A percentile compares a stretch with the other conserved stretches of the same genome.
Conservation (phyloP, 2,888 invertebrate species). For the Arctia plantaginis region DNA sequence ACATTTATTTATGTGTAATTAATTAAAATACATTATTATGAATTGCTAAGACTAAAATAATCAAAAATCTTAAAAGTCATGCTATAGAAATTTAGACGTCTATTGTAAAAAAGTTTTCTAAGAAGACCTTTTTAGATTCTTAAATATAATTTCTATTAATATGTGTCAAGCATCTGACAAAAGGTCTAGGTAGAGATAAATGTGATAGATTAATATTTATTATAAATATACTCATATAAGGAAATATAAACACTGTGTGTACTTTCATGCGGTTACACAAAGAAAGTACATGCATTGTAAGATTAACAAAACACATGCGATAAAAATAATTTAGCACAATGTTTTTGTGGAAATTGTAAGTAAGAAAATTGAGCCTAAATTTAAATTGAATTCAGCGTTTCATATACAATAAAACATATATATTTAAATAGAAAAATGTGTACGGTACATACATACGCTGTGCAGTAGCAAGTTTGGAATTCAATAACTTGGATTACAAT, state of each 20-base stretch:
- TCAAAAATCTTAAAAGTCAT: slow-evolving; percentile 36
- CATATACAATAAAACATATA: not conserved
- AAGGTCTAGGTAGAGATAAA: slow-evolving; percentile 47
- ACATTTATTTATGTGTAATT: slow-evolving; percentile 29
- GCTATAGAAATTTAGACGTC: slow-evolving; percentile 24
- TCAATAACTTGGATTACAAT: not conserved
- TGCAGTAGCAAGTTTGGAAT: not conserved
- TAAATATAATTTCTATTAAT: slow-evolving; percentile 19
- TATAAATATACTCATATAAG: slow-evolving; percentile 19
- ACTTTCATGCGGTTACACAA: not conserved
- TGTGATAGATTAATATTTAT: slow-evolving; percentile 41
- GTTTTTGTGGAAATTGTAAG: not conserved
- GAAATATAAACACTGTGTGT: slow-evolving; percentile 1
- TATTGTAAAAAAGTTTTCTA: slow-evolving; percentile 45
- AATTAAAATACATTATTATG: slow-evolving; percentile 28
- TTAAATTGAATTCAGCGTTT: not conserved
- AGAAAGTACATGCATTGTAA: not conserved
- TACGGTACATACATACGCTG: not conserved
- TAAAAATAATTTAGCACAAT: not conserved
- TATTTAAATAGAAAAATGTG: not conserved
- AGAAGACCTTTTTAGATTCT: slow-evolving; percentile 42
- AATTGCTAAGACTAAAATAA: slow-evolving; percentile 43
- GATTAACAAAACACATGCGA: not conserved
- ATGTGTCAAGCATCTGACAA: slow-evolving; percentile 29
- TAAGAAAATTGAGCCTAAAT: not conserved